Percentiles rank a stretch among this genome's conserved stretches.
These are phyloP conservation scores for Meta bourneti DNA, from an alignment of 2,888 invertebrate genomes.

Conservation along the genomic window DNA sequence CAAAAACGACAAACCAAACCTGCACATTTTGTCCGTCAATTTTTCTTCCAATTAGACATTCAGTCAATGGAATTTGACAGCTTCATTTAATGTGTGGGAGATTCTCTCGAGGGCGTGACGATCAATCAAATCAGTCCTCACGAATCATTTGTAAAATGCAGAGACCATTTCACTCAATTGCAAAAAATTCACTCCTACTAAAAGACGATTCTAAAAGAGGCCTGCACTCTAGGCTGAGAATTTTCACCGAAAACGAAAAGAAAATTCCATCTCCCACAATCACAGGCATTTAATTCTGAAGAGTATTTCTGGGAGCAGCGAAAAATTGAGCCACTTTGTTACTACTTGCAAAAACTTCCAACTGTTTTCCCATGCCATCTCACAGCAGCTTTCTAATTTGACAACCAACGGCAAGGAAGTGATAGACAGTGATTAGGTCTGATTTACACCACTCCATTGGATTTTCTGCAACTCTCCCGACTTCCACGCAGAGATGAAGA, in stretches of 20 bases:
- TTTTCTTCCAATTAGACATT: background rate
- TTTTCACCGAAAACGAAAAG: conserved; percentile 7
- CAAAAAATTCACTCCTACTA: background rate
- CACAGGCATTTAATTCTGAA: conserved; percentile 36
- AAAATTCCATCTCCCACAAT: conserved; percentile 40
- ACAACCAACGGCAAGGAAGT: conserved; percentile 38
- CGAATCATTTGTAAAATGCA: background rate
- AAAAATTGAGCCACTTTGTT: conserved; percentile 43
- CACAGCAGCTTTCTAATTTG: conserved; percentile 47
- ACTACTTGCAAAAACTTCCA: conserved; percentile 31
- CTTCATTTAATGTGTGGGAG: background rate
- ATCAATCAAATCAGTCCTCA: background rate
- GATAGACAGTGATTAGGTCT: conserved; percentile 74
- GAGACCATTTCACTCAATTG: conserved; percentile 5
- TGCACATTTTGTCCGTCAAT: background rate
- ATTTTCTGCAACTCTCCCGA: conserved; percentile 2
- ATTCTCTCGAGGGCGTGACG: background rate
- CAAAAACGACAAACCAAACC: too few relatives aligned
- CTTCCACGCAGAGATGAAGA: conserved; percentile 5
- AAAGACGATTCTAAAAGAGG: conserved; percentile 5
- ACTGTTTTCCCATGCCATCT: conserved; percentile 67
- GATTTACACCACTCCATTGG: conserved; percentile 55
- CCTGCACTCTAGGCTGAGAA: conserved; percentile 7
- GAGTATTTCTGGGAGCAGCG: conserved; percentile 35
- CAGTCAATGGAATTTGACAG: background rate